Conservation (phyloP, 1,140 invertebrate genomes). For the Charaxes varanes region DNA sequence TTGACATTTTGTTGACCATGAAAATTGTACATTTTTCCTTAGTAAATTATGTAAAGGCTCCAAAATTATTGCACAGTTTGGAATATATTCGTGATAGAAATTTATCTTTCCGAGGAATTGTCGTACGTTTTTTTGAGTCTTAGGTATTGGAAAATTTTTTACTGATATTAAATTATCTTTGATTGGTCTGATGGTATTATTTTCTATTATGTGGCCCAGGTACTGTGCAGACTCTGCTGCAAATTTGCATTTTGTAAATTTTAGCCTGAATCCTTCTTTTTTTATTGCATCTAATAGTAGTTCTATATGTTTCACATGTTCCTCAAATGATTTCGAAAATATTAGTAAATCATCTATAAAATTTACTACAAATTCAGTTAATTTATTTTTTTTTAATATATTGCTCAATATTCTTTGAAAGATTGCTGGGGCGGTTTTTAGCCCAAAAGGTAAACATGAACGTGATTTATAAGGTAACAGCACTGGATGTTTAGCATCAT, state of each 20-base stretch:
- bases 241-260: slow-evolving; percentile 5
- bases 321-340: no score
- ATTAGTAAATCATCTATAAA: no score
- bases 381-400: no score
- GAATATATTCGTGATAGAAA: neutral
- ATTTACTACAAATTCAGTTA: no score
- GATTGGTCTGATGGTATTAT: slow-evolving; percentile 1
- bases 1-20: neutral
- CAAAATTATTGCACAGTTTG: neutral
- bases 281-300: neutral
- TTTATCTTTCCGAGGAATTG: slow-evolving; percentile 2
- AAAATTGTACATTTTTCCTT: neutral
- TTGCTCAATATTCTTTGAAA: no score
- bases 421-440: no score
- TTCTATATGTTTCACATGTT: no score
- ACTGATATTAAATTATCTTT: neutral
- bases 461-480: no score
- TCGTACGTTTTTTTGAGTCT: neutral
- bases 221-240: neutral
- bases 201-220: slow-evolving; percentile 6
- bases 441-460: no score
- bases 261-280: slow-evolving; percentile 4
- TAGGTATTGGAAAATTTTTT: neutral
- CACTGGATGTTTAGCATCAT: no score
- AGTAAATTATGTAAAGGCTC: neutral